These are phyloP conservation scores for Polyommatus icarus DNA, from an alignment of 2,888 invertebrate species.

Conservation along the genomic window DNA sequence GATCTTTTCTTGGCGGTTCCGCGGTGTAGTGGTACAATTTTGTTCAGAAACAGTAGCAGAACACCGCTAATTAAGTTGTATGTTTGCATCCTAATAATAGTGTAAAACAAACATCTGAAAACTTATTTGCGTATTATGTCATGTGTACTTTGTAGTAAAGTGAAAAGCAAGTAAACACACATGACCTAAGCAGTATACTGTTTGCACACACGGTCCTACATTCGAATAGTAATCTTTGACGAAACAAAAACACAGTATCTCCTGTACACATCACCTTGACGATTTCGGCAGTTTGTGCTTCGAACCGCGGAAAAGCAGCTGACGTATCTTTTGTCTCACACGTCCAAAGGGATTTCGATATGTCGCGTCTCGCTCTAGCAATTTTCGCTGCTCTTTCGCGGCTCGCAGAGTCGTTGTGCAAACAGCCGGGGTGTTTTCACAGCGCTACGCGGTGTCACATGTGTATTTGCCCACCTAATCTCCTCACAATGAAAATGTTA, in stretches of 20 bases:
- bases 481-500: conserved; percentile 8
- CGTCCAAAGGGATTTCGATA: no score
- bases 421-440: neutral
- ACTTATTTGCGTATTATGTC: neutral
- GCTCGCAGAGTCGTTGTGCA: no score
- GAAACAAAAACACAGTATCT: conserved; percentile 14
- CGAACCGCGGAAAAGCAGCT: no score
- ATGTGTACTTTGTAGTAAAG: conserved; percentile 2
- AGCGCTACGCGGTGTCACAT: neutral
- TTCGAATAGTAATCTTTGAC: conserved; percentile 10
- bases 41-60: neutral
- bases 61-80: neutral
- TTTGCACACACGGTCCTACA: neutral
- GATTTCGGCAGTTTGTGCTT: neutral
- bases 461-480: conserved; percentile 3
- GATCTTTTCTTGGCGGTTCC: no score
- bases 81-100: neutral
- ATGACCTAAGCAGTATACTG: conserved; percentile 11
- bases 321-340: no score
- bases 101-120: neutral
- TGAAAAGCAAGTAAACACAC: neutral
- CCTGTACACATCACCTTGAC: neutral
- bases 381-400: no score
- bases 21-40: neutral
- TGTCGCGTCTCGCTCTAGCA: no score